Evolutionary conservation across 2,113 vertebrate species (phyloP), one percentile per base, ranked within the genome.

Genomic region (Osmerus mordax): DNA sequence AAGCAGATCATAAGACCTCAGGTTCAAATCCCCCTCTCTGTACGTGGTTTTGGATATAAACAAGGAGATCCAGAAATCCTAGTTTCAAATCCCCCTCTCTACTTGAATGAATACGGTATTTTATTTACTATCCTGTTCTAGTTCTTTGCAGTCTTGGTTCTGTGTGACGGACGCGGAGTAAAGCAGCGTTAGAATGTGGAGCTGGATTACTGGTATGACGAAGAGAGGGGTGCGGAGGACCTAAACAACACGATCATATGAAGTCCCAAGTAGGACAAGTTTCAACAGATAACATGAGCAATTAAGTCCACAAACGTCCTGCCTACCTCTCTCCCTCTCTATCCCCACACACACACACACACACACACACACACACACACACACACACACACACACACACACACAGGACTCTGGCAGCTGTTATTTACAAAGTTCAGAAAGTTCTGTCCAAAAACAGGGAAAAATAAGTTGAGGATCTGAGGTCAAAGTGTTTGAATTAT

Each of bases 401-500:
- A 12, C 14, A 51, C 21, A 55, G 52, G 54, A 56, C 41, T 11
- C 41, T 47, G 9, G 41, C 41, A 47, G 41, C 41, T 47, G 41
- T 47, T 47, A 6, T 25, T 47, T 52, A 25, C 36, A 51, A 23
- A 53, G 66, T 13, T 23, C 13, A 16, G 58, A 21, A 25, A 60
- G 23, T 60, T 23, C 28, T 6, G 28, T 25, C 12, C 61, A 32
- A 5, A 63, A 25, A 28, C 28, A 15, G 61, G 28, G 32, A 25
- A 77, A 76, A 72, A 77, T 76, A 76, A 21, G 29, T 77, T 67
- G 71, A 66, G 74, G 86, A 69, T 4, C 21, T 69, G 23, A 41
- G 88, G 87, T 89, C 89, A 89, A 89, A 89, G 89, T 91, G 80
- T 85, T 64, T 62, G 29, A 5, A 55, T 88, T 89, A 91, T 91